Evolutionary conservation across 2,888 invertebrate species (phyloP).

Genomic region (Acholoe squamosa): DNA sequence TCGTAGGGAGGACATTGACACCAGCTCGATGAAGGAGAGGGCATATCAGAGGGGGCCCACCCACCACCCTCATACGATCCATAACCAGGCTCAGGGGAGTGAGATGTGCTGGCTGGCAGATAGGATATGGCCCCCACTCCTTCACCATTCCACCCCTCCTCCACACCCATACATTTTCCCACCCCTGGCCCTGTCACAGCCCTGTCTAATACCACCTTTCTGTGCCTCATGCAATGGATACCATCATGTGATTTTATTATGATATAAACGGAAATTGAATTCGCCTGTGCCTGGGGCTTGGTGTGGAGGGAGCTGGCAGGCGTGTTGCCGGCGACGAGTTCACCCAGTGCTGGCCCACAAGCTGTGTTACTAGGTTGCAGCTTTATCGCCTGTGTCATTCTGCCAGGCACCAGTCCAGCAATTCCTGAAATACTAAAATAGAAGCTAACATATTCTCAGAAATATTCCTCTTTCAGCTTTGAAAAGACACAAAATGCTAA

Average conservation of each 20-base stretch:
- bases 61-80: neutral
- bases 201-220: slow-evolving; percentile 35
- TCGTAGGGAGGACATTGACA: neutral
- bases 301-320: neutral
- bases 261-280: slow-evolving; percentile 55
- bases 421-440: too few relatives aligned
- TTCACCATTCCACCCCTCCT: neutral
- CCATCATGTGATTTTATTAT: slow-evolving; percentile 55
- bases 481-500: too few relatives aligned
- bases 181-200: neutral
- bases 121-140: slow-evolving; percentile 17
- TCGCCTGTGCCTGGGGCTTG: neutral
- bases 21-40: slow-evolving; percentile 1
- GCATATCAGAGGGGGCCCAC: neutral
- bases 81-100: slow-evolving; percentile 12
- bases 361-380: neutral
- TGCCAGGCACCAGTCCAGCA: neutral
- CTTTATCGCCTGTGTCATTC: slow-evolving; percentile 9
- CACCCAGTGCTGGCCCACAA: slow-evolving; percentile 20
- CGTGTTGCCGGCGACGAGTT: neutral
- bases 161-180: neutral
- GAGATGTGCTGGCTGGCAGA: neutral
- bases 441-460: too few relatives aligned
- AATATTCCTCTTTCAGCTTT: too few relatives aligned
- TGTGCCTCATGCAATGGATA: slow-evolving; percentile 23